Percentiles rank a stretch among this genome's conserved stretches.
phyloP scores from a whole-genome alignment of 1,140 invertebrate genomes.

The Orius laevigatus region DNA sequence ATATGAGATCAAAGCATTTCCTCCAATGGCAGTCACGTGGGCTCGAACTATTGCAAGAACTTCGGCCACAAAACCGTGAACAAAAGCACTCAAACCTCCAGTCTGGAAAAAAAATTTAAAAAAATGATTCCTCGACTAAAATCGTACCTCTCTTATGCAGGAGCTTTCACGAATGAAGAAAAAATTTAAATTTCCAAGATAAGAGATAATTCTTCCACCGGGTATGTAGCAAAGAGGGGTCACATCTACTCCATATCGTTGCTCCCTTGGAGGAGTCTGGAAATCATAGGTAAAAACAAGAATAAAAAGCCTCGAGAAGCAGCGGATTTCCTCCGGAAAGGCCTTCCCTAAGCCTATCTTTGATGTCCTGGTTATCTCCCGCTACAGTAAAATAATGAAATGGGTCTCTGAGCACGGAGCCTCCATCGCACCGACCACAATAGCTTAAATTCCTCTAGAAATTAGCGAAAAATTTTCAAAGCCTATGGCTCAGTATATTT shows the following conservation, averaged over 20 bases:
- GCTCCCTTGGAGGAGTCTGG: constrained; percentile 41
- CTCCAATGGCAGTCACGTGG: constrained; percentile 82
- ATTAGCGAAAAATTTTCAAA: no score
- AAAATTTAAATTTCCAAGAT: constrained; percentile 85
- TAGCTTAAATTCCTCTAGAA: no score
- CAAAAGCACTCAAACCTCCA: constrained; percentile 82
- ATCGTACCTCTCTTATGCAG: constrained; percentile 63
- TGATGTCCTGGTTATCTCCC: no score
- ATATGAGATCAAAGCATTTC: constrained; percentile 87
- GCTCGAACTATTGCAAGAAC: constrained; percentile 78
- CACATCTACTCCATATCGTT: constrained; percentile 60
- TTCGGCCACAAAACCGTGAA: constrained; percentile 85
- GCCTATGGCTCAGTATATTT: no score
- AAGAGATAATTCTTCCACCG: constrained; percentile 62
- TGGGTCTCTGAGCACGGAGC: no score
- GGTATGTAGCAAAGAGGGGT: constrained; percentile 69
- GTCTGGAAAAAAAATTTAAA: constrained; percentile 29
- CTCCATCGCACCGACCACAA: no score
- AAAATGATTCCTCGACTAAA: constrained; percentile 4
- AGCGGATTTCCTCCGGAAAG: no score
- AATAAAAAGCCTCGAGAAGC: no score
- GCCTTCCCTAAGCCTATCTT: no score
- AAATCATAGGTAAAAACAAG: constrained; percentile 13
- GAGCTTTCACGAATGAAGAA: constrained; percentile 92
- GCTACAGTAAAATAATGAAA: no score